Evolutionary conservation across 1,140 invertebrate genomes (phyloP).

Genomic region (Oedothorax gibbosus): DNA sequence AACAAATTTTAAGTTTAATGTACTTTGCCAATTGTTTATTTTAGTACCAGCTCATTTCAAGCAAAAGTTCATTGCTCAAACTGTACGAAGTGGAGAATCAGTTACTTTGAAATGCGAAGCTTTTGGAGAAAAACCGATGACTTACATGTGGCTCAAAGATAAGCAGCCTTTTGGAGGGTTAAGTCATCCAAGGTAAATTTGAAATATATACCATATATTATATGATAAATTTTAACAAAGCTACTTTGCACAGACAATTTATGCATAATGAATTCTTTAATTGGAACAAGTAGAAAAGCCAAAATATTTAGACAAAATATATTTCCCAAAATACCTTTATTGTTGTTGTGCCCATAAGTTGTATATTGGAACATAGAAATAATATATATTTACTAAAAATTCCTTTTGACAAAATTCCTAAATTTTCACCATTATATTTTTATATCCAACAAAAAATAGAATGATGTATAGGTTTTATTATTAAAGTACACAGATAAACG

Average conservation of each 20-base stretch:
- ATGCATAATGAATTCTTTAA: too few relatives aligned
- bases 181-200: conserved; percentile 49
- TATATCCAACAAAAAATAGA: too few relatives aligned
- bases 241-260: neutral
- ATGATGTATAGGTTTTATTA: too few relatives aligned
- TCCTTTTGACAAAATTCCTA: too few relatives aligned
- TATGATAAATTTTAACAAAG: neutral
- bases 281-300: too few relatives aligned
- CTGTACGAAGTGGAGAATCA: conserved; percentile 55
- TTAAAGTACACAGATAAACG: too few relatives aligned
- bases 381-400: too few relatives aligned
- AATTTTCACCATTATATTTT: too few relatives aligned
- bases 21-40: conserved; percentile 68
- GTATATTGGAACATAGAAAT: too few relatives aligned
- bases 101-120: conserved; percentile 60
- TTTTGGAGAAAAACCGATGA: conserved; percentile 66
- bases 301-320: too few relatives aligned
- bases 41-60: conserved; percentile 97
- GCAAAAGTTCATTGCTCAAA: conserved; percentile 90
- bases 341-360: too few relatives aligned
- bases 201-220: neutral
- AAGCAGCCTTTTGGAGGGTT: conserved; percentile 59
- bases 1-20: neutral
- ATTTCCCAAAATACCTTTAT: neutral
- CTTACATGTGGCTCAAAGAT: conserved; percentile 68